Evolutionary conservation across 37 sponge, comb jelly and placozoan genomes (phyloP), one percentile per base, ranked within the genome.

Genomic region (Axinella damicornis): DNA sequence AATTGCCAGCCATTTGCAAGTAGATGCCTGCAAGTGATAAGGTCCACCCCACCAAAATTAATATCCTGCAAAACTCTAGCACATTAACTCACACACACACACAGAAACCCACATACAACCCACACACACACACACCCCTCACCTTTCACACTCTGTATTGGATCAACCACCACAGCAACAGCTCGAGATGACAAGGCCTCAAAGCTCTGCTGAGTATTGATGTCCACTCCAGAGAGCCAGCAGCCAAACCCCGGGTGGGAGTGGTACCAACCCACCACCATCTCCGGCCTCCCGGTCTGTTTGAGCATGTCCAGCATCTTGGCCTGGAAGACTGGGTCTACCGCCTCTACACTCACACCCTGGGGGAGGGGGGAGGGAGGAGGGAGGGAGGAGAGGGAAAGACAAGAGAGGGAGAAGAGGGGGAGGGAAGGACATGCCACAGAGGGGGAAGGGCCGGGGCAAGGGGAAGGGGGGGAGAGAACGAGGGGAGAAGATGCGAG

Each of bases 181-280:
- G 99, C 95, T 31, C 99, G 67, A 21, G 91, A 69, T 0, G 97
- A 92, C 39, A 99, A 84, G 0, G 99, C 95, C 90, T 99, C 99
- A 83, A 99, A 99, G 86, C 99, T 99, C 95, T 97, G 79, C 70
- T 97, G 98, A 2, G 99, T 99, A 79, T 95, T 97, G 69, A 97
- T 93, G 77, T 99, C 99, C 21, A 99, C 97, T 24, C 97, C 99
- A 33, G 99, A 99, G 38, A 99, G 82, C 99, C 99, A 99, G 82
- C 99, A 99, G 31, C 99, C 99, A 65, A 96, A 99, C 53, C 99
- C 99, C 65, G 99, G 99, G 71, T 99, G 99, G 53, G 93, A 92
- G 80, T 99, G 99, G 72, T 99, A 99, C 99, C 99, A 99, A 0
- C 99, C 99, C 16, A 99, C 97, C 55, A 97, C 99, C 95, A 97